A percentile compares a stretch with the other conserved stretches of the same genome.
Conservation (phyloP, 1,140 invertebrate species). For the Aphaenogaster ashmeadi region DNA sequence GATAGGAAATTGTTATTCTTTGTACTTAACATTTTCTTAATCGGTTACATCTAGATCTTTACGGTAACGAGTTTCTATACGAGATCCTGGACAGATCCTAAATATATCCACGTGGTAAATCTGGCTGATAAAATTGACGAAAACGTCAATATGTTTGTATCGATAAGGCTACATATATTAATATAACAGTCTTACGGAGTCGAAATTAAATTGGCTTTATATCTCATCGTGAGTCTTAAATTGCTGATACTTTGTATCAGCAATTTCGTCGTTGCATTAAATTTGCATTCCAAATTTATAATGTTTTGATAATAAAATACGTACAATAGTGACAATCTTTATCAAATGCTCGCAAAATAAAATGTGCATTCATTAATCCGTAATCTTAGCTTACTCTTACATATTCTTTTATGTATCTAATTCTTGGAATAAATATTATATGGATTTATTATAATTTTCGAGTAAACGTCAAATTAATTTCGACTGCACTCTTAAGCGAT, state of each 20-base stretch:
- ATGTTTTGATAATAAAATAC: neutral
- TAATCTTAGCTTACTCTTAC: neutral
- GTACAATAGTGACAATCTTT: neutral
- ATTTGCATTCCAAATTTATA: neutral
- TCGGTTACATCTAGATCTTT: conserved; percentile 44
- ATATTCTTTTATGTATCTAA: neutral
- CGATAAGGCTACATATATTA: conserved; percentile 32
- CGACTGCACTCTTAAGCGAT: conserved; percentile 40
- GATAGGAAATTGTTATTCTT: conserved; percentile 35
- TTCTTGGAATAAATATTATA: neutral
- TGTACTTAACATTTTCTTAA: conserved; percentile 60
- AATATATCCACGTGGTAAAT: conserved; percentile 3
- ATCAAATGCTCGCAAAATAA: neutral
- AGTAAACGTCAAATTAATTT: conserved; percentile 54
- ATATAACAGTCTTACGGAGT: conserved; percentile 52
- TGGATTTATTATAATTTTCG: neutral
- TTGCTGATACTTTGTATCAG: neutral
- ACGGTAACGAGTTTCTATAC: conserved; percentile 30
- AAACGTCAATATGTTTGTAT: conserved; percentile 12
- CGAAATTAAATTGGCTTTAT: conserved; percentile 59
- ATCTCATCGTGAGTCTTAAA: neutral
- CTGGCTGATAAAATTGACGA: neutral
- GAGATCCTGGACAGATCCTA: conserved; percentile 23
- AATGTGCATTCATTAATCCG: neutral
- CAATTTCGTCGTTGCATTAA: neutral